Conservation (phyloP, 2,888 invertebrate genomes). For the Tryphoninae sp. region DNA sequence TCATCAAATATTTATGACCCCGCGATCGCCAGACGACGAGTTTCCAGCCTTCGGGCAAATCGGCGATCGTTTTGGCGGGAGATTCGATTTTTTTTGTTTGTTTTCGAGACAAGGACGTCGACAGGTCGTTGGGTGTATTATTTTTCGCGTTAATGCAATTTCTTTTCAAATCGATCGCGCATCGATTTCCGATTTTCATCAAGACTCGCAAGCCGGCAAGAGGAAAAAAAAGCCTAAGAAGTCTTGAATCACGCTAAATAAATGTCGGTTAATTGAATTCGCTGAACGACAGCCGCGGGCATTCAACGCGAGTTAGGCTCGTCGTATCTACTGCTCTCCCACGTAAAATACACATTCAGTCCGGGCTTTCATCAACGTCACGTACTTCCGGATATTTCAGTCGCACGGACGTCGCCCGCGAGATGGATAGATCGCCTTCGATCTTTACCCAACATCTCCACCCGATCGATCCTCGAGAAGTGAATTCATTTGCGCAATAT, state of each 20-base stretch:
- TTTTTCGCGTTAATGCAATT: neutral
- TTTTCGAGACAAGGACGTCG: neutral
- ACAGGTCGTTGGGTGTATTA: too few relatives aligned
- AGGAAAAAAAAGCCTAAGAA: neutral
- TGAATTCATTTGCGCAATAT: conserved; percentile 12
- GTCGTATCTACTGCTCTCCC: neutral
- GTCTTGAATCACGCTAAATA: neutral
- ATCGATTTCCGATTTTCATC: neutral
- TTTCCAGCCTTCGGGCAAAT: conserved; percentile 22
- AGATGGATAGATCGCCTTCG: conserved; percentile 46
- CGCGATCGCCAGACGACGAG: neutral
- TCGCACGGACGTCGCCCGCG: conserved; percentile 40
- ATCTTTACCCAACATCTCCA: conserved; percentile 40
- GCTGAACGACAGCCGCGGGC: neutral
- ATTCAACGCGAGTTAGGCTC: neutral
- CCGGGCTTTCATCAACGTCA: conserved; percentile 51
- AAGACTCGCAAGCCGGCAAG: neutral
- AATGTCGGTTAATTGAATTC: conserved; percentile 23
- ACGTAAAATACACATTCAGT: conserved; percentile 1
- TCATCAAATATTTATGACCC: conserved; percentile 40
- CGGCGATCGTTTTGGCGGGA: conserved; percentile 22
- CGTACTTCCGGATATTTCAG: conserved; percentile 55
- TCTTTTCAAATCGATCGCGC: neutral
- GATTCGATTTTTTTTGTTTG: conserved; percentile 10
- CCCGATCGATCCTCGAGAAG: conserved; percentile 2